Conservation (phyloP, 2,113 vertebrate genomes). For the Chloroceryle aenea region DNA sequence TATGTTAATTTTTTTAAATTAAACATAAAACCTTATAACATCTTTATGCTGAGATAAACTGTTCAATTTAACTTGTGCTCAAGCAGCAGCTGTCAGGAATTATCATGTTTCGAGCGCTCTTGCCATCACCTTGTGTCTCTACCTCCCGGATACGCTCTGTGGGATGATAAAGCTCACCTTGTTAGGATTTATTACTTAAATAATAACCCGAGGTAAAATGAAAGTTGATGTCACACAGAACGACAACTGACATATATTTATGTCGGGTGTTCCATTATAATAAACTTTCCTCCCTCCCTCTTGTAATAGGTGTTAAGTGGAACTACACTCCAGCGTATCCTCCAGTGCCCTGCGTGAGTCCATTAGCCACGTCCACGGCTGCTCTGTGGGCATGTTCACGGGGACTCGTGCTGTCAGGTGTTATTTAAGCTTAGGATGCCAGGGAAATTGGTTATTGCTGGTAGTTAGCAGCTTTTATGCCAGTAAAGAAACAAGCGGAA, state of each 20-base stretch:
- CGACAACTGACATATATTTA: conserved; percentile 74
- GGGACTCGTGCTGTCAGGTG: conserved; percentile 38
- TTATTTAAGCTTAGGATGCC: conserved; percentile 3
- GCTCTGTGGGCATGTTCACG: conserved; percentile 29
- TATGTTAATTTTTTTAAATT: conserved; percentile 86
- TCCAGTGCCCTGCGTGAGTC: conserved; percentile 58
- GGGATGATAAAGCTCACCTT: conserved; percentile 77
- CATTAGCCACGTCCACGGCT: conserved; percentile 4
- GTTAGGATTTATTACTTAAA: conserved; percentile 80
- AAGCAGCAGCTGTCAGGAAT: conserved; percentile 84
- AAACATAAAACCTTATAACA: conserved; percentile 83
- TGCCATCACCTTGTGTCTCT: conserved; percentile 78
- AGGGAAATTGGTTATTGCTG: not conserved
- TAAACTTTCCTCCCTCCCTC: conserved; percentile 51
- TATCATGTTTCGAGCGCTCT: conserved; percentile 75
- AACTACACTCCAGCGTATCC: conserved; percentile 37
- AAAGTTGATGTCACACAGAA: conserved; percentile 60
- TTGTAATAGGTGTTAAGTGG: conserved; percentile 68
- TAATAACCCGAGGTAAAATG: conserved; percentile 74
- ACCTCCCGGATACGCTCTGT: conserved; percentile 69
- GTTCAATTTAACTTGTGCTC: conserved; percentile 82
- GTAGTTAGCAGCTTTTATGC: conserved; percentile 1
- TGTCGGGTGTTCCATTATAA: conserved; percentile 54
- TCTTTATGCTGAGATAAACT: conserved; percentile 83
- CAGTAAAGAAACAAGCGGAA: not conserved